phyloP scores from a whole-genome alignment of 2,888 invertebrate genomes.

The Leucozona laternaria region DNA sequence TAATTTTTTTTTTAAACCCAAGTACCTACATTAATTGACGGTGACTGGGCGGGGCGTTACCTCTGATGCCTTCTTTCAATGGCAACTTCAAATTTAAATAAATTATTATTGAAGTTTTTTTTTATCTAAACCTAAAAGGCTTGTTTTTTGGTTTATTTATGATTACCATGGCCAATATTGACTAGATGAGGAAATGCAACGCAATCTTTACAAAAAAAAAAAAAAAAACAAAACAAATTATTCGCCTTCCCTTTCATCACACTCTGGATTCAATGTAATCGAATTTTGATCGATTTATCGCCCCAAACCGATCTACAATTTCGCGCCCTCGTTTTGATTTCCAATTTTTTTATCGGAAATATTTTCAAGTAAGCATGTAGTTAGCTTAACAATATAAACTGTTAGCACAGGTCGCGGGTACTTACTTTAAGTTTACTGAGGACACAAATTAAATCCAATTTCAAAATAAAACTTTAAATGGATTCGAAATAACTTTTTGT shows the following conservation, averaged over 20 bases:
- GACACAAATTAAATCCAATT: too few relatives aligned
- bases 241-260: constrained; percentile 1
- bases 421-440: too few relatives aligned
- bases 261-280: constrained; percentile 23
- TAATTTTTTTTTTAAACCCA: not conserved
- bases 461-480: too few relatives aligned
- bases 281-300: constrained; percentile 68
- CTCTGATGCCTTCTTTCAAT: constrained; percentile 9
- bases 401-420: not conserved
- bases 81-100: constrained; percentile 30
- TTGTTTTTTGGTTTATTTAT: constrained; percentile 2
- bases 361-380: constrained; percentile 18
- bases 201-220: constrained; percentile 11
- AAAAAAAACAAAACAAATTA: constrained; percentile 3
- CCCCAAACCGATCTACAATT: constrained; percentile 47
- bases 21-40: not conserved
- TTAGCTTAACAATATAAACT: not conserved
- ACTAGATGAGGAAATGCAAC: constrained; percentile 48
- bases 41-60: not conserved
- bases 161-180: constrained; percentile 57
- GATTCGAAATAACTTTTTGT: too few relatives aligned
- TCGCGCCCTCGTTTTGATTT: constrained; percentile 53
- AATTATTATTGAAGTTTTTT: constrained; percentile 1
- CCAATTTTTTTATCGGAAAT: constrained; percentile 57
- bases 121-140: not conserved